phyloP scores from a whole-genome alignment of 37 sponge, comb jelly and placozoan genomes.

The Diacarnus erythraeanus region DNA sequence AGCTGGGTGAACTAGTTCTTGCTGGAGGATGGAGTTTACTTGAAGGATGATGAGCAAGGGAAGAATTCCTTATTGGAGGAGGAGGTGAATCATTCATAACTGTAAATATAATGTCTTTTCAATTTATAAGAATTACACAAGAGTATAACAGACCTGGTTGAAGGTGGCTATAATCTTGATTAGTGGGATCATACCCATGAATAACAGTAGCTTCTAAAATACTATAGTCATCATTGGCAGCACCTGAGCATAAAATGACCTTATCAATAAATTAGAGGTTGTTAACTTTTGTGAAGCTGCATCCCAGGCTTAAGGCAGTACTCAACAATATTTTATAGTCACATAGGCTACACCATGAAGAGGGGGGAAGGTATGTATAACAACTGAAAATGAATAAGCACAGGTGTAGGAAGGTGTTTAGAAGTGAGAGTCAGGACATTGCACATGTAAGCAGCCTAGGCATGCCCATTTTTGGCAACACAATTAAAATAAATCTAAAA shows the following conservation, averaged over 20 bases:
- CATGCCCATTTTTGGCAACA: no score
- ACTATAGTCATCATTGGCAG: slow-evolving; percentile 5
- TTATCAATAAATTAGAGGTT: no score
- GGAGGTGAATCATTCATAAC: background rate
- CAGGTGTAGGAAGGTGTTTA: no score
- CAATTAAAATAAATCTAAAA: no score
- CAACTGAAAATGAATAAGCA: no score
- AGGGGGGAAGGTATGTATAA: no score
- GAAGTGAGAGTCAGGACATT: no score
- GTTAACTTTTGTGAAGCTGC: no score
- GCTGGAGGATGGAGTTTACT: background rate
- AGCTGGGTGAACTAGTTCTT: background rate
- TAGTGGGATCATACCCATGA: background rate
- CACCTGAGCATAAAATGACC: background rate
- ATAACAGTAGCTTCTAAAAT: background rate
- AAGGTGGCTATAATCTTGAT: slow-evolving; percentile 13
- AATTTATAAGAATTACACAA: background rate
- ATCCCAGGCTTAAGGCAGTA: no score
- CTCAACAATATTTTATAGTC: no score
- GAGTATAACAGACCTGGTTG: background rate
- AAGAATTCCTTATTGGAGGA: background rate
- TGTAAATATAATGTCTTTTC: background rate
- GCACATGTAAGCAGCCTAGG: no score
- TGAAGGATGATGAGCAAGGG: slow-evolving; percentile 8
- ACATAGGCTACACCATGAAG: no score